A percentile compares a stretch with the other conserved stretches of the same genome.
phyloP scores from a whole-genome alignment of 2,888 invertebrate species.

The Mesorhabditis sp. region DNA sequence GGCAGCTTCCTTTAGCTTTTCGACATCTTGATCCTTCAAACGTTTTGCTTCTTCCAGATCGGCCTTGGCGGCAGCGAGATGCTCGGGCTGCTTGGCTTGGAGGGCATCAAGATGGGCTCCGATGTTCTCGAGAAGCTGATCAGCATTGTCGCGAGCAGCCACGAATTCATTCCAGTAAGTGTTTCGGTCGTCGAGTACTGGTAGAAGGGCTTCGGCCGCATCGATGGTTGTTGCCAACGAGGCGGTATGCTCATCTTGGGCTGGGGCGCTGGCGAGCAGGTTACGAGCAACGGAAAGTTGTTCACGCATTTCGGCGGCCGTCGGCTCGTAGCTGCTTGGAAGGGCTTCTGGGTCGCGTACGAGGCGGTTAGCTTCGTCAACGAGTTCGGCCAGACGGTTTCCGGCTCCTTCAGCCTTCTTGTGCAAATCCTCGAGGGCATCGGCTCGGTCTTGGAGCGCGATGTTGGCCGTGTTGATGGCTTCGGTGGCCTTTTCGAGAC shows the following conservation, averaged over 20 bases:
- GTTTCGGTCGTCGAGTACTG: constrained; percentile 31
- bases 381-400: constrained; percentile 9
- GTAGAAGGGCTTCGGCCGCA: constrained; percentile 22
- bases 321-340: constrained; percentile 12
- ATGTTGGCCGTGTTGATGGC: constrained; percentile 17
- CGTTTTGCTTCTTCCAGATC: constrained; percentile 21
- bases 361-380: constrained; percentile 11
- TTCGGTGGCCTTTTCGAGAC: constrained; percentile 21
- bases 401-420: constrained; percentile 8
- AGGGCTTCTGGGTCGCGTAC: constrained; percentile 13
- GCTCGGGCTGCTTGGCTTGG: constrained; percentile 17
- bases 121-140: constrained; percentile 29
- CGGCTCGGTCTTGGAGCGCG: constrained; percentile 6
- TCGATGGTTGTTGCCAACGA: constrained; percentile 21
- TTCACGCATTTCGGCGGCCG: constrained; percentile 6
- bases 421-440: constrained; percentile 10
- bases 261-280: constrained; percentile 17
- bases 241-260: constrained; percentile 20
- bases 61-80: constrained; percentile 18
- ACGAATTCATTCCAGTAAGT: constrained; percentile 35
- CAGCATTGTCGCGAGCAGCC: constrained; percentile 31
- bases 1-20: constrained; percentile 24
- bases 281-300: neutral
- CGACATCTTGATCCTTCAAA: constrained; percentile 18
- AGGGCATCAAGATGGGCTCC: constrained; percentile 25